Evolutionary conservation across 2,113 vertebrate species (phyloP).

Genomic region (Dermatemys mawii): DNA sequence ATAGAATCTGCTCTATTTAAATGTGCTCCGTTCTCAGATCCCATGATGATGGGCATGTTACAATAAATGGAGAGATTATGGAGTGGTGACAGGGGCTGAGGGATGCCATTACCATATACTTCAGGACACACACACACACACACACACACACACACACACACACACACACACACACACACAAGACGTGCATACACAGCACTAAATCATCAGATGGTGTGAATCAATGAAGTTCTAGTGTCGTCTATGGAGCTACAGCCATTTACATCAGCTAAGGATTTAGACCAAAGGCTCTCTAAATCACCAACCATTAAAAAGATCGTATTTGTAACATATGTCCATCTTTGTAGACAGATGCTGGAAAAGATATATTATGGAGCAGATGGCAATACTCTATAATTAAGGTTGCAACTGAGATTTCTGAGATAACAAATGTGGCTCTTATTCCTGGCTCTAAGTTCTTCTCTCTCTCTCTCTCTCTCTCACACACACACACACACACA

Average conservation of each 20-base stretch:
- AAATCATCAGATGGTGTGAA: not conserved
- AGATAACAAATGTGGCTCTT: constrained; percentile 30
- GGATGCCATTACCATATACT: not conserved
- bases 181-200: not conserved
- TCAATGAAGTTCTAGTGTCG: not conserved
- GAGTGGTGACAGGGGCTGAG: not conserved
- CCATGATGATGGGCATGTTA: not conserved
- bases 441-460: constrained; percentile 11
- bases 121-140: not conserved
- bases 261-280: not conserved
- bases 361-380: not conserved
- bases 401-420: not conserved
- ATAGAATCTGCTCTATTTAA: not conserved
- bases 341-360: not conserved
- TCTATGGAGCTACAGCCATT: not conserved
- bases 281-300: not conserved
- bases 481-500: too few relatives aligned
- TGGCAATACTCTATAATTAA: not conserved
- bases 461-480: constrained; percentile 22
- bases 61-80: not conserved
- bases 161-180: not conserved
- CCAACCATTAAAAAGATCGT: not conserved
- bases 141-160: not conserved
- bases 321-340: not conserved
- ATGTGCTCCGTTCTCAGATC: not conserved